Percentiles rank a stretch among this genome's conserved stretches.
phyloP scores from a whole-genome alignment of 37 sponge, comb jelly and placozoan species.

The Mnemiopsis leidyi region DNA sequence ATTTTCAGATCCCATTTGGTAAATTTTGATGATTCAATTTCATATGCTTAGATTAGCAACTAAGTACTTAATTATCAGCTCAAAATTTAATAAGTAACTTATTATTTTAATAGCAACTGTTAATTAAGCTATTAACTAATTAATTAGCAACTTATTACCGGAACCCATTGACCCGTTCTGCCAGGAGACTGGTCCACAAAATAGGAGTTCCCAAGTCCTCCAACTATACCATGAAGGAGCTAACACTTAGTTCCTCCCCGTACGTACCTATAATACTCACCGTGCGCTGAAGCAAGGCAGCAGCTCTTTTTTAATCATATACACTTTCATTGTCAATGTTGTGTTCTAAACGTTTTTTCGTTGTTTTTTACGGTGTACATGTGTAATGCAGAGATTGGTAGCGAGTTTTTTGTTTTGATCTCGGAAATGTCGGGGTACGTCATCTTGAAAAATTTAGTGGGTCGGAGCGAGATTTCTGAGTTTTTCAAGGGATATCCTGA shows the following conservation, averaged over 20 bases:
- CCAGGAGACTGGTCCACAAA: slow-evolving; percentile 11
- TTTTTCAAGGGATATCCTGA: no score
- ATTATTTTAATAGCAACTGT: no score
- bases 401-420: neutral
- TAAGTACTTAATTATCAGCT: no score
- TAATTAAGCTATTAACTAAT: neutral
- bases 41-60: no score
- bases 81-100: no score
- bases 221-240: slow-evolving; percentile 24
- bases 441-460: neutral
- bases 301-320: neutral
- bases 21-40: no score
- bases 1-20: no score
- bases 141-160: no score
- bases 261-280: neutral
- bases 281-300: neutral
- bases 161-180: neutral
- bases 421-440: neutral
- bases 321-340: neutral
- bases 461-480: no score
- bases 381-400: neutral
- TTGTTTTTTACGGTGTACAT: neutral
- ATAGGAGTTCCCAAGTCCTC: slow-evolving; percentile 42
- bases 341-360: neutral
- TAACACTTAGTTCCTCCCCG: slow-evolving; percentile 17